Base-by-base conservation (phyloP, 2,797 vertebrate species). In the Eleutherodactylus coqui region DNA sequence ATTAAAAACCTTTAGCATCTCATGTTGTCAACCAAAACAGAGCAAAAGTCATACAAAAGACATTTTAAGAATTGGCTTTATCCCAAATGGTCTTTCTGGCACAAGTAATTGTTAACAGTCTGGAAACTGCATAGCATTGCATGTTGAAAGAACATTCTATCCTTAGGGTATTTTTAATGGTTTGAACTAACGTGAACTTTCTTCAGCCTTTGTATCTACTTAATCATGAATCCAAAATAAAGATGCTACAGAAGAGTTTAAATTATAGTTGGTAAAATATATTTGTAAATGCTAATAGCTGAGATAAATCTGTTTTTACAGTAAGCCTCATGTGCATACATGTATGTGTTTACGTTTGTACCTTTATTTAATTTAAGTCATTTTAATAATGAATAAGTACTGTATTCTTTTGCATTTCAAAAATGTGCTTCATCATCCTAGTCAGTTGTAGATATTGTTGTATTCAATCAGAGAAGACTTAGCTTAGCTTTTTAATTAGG, bases 141-240 rank as follows among this genome's bases (percentile, higher is more conserved):
- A 86, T 86, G 78, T 81, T 86, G 58, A 86, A 86, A 81, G 84
- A 86, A 86, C 84, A 86, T 75, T 75, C 78, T 75, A 81, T 86
- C 84, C 78, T 86, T 86, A 86, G 84, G 78, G 84, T 81, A 81
- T 81, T 86, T 86, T 86, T 75, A 86, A 86, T 86, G 84, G 84
- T 86, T 86, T 86, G 76, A 81, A 86, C 84, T 86, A 73, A 72
- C 69, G 75, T 86, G 77, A 86, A 81, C 84, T 81, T 75, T 86
- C n/a, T 70, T 32, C 55, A 81, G 77, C 78, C 67, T 75, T 81
- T 86, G 78, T 75, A 81, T 80, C 83, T 55, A 79, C 83, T 69
- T 85, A 85, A 79, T 85, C 75, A 85, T 72, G 64, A 72, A 55
- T 53, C 45, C 75, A 72, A 79, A 85, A 70, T 79, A 85, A 78